These are phyloP conservation scores for Spea bombifrons DNA, from an alignment of 2,113 vertebrate species.

Conservation along the genomic window DNA sequence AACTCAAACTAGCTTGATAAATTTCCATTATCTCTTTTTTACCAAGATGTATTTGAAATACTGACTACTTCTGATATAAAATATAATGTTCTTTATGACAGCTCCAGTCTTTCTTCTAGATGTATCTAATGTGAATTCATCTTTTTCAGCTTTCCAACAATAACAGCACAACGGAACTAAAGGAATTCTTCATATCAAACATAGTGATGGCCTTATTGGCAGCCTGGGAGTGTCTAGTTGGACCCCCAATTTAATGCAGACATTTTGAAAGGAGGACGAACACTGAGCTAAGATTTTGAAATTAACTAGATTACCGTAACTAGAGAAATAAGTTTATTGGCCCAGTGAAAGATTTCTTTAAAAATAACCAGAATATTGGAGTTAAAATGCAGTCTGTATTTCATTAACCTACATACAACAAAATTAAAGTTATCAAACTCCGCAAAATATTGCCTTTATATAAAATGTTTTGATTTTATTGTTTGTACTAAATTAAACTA, in stretches of 20 bases:
- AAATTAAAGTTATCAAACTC: too few species aligned
- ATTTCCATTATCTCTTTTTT: neutral
- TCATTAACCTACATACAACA: too few species aligned
- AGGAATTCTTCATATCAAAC: slow-evolving; percentile 21
- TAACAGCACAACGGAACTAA: neutral
- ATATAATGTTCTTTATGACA: neutral
- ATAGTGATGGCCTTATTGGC: neutral
- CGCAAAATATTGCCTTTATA: too few species aligned
- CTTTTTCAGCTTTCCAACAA: neutral
- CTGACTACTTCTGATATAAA: neutral
- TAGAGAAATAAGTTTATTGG: too few species aligned
- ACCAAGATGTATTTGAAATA: neutral
- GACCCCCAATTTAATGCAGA: slow-evolving; percentile 44
- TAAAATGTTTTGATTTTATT: too few species aligned
- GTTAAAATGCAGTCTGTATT: too few species aligned
- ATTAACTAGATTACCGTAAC: slow-evolving; percentile 29
- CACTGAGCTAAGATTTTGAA: slow-evolving; percentile 33
- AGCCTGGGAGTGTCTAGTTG: slow-evolving; percentile 9
- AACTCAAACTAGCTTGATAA: neutral
- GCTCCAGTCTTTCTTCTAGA: neutral
- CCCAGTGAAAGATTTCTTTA: too few species aligned
- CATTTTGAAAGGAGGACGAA: slow-evolving; percentile 36
- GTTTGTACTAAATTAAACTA: too few species aligned
- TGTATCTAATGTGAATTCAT: neutral
- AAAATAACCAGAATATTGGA: too few species aligned